Base-by-base conservation (phyloP, 2,797 vertebrate genomes). In the Chrysocyon brachyurus region DNA sequence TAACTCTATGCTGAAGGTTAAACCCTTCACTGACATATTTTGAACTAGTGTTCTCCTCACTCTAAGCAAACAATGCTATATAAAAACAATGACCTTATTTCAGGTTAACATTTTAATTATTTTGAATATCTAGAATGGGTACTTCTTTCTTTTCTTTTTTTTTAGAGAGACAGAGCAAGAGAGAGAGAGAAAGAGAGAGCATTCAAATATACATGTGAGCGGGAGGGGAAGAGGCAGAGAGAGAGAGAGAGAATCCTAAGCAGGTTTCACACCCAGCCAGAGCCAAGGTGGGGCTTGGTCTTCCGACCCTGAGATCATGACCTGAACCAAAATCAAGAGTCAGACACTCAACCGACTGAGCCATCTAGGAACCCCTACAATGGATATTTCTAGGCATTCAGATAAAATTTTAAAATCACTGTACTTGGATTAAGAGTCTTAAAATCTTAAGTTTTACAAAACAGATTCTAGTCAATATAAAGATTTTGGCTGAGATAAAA, bases 401-500 rank as follows among this genome's bases (percentile, higher is more conserved):
- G 63, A 21, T 54, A 81, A 66, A 28, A 86, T 93, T 92, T 95
- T 78, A 40, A 77, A 77, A 79, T 73, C 66, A 40, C 26, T 52
- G 12, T 61, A 56, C 21, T 95, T 49, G 24, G 15, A 84, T 7
- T 64, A 22, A 66, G 5, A 46, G 12, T 28, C 33, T 87, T 75
- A 82, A 46, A 77, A 89, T 61, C 54, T 90, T 87, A 78, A 82
- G 75, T 73, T 88, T 83, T 91, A 84, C n/a, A 85, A 83, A 66
- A 75, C 0, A 89, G 66, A 92, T 88, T 75, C 22, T 66, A 82
- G 64, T 57, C 82, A 70, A 75, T 83, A 52, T 26, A 93, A 95
- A 93, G 31, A 77, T 90, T 96, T 96, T 84, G 87, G 6, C 84
- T 84, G 79, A 16, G 31, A 86, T 89, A 93, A 87, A 96, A 94